Evolutionary conservation across 1,140 invertebrate species (phyloP).

Genomic region (Heliconius hewitsoni): DNA sequence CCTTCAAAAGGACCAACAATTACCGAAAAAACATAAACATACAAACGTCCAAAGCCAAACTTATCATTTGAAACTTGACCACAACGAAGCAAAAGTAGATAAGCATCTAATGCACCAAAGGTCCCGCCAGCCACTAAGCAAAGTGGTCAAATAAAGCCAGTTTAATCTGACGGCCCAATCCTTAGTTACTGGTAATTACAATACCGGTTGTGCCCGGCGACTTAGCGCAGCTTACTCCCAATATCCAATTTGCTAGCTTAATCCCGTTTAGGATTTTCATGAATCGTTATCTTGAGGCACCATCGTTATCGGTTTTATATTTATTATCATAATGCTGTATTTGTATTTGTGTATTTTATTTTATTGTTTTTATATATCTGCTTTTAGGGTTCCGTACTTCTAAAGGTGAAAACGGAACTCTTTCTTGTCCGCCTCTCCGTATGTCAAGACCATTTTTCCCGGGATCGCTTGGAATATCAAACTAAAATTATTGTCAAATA

Average conservation of each 20-base stretch:
- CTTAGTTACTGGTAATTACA: constrained; percentile 76
- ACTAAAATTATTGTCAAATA: too few relatives aligned
- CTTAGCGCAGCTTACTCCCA: constrained; percentile 64
- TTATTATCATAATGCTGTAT: neutral
- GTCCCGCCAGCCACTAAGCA: constrained; percentile 10
- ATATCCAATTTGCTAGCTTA: constrained; percentile 73
- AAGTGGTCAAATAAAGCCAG: constrained; percentile 58
- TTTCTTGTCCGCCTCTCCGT: too few relatives aligned
- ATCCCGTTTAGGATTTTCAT: constrained; percentile 73
- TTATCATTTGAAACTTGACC: neutral
- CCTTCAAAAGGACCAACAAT: neutral
- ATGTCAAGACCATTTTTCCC: too few relatives aligned
- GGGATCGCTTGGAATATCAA: too few relatives aligned
- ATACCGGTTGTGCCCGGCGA: constrained; percentile 66
- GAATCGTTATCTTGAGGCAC: constrained; percentile 50
- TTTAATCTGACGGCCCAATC: constrained; percentile 64
- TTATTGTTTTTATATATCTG: too few relatives aligned
- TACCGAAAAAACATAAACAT: neutral
- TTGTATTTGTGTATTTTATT: too few relatives aligned
- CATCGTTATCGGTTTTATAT: constrained; percentile 14
- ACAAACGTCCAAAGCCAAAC: too few relatives aligned
- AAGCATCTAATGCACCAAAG: neutral
- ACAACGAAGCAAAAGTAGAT: neutral
- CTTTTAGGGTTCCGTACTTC: too few relatives aligned
- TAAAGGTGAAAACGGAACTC: too few relatives aligned